A percentile compares a stretch with the other conserved stretches of the same genome.
These are phyloP conservation scores for Anagrus nilaparvatae DNA, from an alignment of 1,140 invertebrate genomes.

Conservation along the genomic window DNA sequence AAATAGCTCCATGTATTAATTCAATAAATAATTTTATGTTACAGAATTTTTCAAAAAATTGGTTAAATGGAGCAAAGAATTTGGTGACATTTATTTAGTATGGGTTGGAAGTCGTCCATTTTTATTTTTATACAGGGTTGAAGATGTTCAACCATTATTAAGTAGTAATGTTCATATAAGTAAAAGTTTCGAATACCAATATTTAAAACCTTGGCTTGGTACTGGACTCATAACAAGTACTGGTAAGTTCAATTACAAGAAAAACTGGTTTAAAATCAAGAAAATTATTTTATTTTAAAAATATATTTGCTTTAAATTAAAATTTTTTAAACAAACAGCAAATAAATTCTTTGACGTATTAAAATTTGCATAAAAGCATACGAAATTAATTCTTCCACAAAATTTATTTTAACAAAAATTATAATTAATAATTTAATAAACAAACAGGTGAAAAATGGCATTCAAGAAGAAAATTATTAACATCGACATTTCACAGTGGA, in stretches of 20 bases:
- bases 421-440: too few species aligned
- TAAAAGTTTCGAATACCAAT: constrained; percentile 52
- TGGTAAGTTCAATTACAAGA: too few species aligned
- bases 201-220: constrained; percentile 53
- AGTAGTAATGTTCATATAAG: constrained; percentile 43
- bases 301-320: too few species aligned
- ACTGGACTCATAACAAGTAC: constrained; percentile 47
- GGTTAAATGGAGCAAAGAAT: constrained; percentile 23
- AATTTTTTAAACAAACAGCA: too few species aligned
- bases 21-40: too few species aligned
- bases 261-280: too few species aligned
- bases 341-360: too few species aligned
- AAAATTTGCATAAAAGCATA: too few species aligned
- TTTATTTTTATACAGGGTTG: constrained; percentile 28
- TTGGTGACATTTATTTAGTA: constrained; percentile 28
- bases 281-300: too few species aligned
- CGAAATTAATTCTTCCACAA: too few species aligned
- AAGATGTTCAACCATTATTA: constrained; percentile 30
- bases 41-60: constrained; percentile 29
- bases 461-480: constrained; percentile 55
- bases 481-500: constrained; percentile 68
- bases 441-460: constrained; percentile 60
- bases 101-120: constrained; percentile 32
- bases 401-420: too few species aligned
- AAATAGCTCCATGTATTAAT: too few species aligned